phyloP scores from a whole-genome alignment of 2,113 vertebrate genomes.

The Centropus unirufus region DNA sequence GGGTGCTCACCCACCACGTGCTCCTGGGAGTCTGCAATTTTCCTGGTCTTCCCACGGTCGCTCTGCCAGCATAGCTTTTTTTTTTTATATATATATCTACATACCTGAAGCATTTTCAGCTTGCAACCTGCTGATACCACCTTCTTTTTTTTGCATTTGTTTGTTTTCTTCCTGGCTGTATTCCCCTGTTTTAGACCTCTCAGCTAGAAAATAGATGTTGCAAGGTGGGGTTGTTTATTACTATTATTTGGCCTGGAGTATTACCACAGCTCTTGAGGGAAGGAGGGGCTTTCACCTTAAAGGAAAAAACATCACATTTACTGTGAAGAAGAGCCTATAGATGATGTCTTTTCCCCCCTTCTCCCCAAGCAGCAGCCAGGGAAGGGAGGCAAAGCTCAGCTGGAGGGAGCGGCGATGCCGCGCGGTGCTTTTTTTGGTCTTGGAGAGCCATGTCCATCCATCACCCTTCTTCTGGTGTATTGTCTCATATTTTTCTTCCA shows the following conservation, averaged over 20 bases:
- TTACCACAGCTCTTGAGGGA: not conserved
- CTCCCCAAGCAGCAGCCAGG: not conserved
- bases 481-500: not conserved
- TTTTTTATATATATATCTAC: not conserved
- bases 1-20: not conserved
- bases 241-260: not conserved
- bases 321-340: conserved; percentile 67
- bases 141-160: not conserved
- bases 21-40: not conserved
- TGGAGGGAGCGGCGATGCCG: not conserved
- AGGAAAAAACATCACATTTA: conserved; percentile 46
- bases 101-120: not conserved
- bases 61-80: not conserved
- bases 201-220: not conserved
- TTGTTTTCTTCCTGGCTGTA: not conserved
- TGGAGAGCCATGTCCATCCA: not conserved
- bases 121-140: not conserved
- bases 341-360: conserved; percentile 38
- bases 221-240: not conserved
- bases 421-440: conserved; percentile 21
- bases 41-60: not conserved
- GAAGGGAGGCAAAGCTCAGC: not conserved
- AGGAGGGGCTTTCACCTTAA: not conserved
- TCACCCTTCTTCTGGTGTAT: not conserved
- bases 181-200: not conserved